A percentile compares a stretch with the other conserved stretches of the same genome.
These are phyloP conservation scores for Crypturellus tataupa DNA, from an alignment of 2,797 vertebrate genomes.

Conservation along the genomic window DNA sequence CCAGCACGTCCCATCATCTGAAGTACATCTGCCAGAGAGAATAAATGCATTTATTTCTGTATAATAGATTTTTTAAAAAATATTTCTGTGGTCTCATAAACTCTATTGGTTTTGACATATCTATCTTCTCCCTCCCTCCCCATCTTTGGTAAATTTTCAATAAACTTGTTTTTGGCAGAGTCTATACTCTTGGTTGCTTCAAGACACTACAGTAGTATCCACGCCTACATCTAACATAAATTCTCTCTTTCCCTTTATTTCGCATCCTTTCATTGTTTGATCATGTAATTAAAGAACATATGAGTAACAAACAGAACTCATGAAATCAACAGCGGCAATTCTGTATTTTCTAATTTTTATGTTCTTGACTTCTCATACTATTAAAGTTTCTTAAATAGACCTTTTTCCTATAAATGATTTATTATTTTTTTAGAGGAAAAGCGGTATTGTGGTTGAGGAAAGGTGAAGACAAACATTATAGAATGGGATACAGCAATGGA, in stretches of 20 bases:
- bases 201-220: not conserved
- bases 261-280: not conserved
- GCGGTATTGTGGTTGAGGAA: not conserved
- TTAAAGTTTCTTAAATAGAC: not conserved
- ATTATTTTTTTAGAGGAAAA: not conserved
- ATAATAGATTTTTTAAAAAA: not conserved
- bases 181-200: not conserved
- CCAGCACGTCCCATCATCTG: conserved; percentile 99
- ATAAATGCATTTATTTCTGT: not conserved
- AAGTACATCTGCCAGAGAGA: conserved; percentile 89
- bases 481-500: not conserved
- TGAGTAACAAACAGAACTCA: not conserved
- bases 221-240: not conserved
- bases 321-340: not conserved
- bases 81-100: not conserved
- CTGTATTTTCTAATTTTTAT: not conserved
- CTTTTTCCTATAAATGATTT: not conserved
- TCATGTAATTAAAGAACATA: not conserved
- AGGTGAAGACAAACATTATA: not conserved
- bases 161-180: not conserved
- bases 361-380: not conserved
- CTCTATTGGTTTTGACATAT: not conserved
- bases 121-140: not conserved
- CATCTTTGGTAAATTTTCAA: not conserved
- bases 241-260: not conserved